These are phyloP conservation scores for Pangasius krempfi DNA, from an alignment of 2,797 vertebrate species.

Conservation along the genomic window DNA sequence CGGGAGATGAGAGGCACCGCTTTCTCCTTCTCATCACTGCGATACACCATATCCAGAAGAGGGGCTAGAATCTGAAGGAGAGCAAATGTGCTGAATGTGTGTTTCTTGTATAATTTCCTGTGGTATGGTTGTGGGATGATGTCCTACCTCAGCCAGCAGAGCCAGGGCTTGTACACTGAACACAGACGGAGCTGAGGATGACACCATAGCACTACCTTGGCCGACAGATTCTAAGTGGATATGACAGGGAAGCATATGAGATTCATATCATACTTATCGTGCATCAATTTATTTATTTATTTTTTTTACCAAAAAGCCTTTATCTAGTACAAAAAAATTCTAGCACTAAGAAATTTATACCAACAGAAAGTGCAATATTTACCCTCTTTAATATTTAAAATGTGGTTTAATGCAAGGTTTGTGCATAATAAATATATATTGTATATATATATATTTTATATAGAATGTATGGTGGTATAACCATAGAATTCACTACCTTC, in stretches of 20 bases:
- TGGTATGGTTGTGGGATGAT: neutral
- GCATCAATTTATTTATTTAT: neutral
- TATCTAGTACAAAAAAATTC: neutral
- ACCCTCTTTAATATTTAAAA: neutral
- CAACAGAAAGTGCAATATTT: neutral
- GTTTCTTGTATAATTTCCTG: neutral
- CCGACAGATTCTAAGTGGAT: constrained; percentile 69
- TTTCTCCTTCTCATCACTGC: constrained; percentile 97
- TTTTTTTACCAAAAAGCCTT: neutral
- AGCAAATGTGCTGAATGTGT: neutral
- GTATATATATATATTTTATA: no score
- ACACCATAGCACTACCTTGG: constrained; percentile 86
- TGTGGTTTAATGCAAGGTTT: neutral
- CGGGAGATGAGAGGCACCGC: constrained; percentile 93
- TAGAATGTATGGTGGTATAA: constrained; percentile 60
- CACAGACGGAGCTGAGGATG: constrained; percentile 89
- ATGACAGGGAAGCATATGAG: neutral
- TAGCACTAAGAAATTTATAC: neutral
- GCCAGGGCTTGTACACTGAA: constrained; percentile 96
- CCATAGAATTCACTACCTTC: constrained; percentile 80
- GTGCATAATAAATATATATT: no score
- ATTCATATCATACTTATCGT: neutral
- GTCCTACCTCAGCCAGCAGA: constrained; percentile 89
- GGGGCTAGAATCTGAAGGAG: constrained; percentile 78
- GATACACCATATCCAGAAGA: constrained; percentile 95